Base-by-base conservation (phyloP, 1,140 invertebrate genomes). In the Thalassaphorura encarpata region DNA sequence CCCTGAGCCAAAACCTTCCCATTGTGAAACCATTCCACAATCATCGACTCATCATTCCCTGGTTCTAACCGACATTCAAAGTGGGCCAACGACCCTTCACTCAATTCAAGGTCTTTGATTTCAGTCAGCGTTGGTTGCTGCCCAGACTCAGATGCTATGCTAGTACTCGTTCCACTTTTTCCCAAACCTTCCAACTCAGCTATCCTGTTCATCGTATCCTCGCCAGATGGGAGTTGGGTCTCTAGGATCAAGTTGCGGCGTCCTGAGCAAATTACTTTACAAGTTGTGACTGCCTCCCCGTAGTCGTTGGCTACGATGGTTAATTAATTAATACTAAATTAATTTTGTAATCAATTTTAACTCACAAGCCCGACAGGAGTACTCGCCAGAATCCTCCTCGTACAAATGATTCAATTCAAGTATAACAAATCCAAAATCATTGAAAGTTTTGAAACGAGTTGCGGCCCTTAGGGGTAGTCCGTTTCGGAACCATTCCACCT, bases 401-500 rank as follows among this genome's bases (percentile, higher is more conserved):
- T 94, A 93, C n/a, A 92, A 87, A 0, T 89, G 89, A 3, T 88
- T 91, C 56, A 95, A 92, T 77, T 94, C 89, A 57, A 92, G 73
- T 63, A 94, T 91, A 16, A 91, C 89, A 68, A 94, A 95, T 42
- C 91, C 91, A 74, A 95, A 95, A 70, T 95, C 90, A 68, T 88
- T 88, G 81, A 95, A 94, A 45, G 87, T 92, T 29, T 64, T 64
- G 75, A 94, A 93, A 61, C 91, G 78, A 16, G 89, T 90, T 48
- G 87, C 89, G 33, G 88, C 87, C 72, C 83, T 84, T 40, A 94
- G 73, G 24, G 89, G 83, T 73, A 90, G 87, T 50, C 89, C 89
- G 72, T 95, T 92, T 83, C 87, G 90, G 75, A 87, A 91, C 90
- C 90, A 95, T 77, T 94, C 89, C 26, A 96, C n/a, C n/a, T n/a